Percentiles rank a stretch among this genome's conserved stretches.
These are phyloP conservation scores for Brachyalestes nurse DNA, from an alignment of 2,797 vertebrate species.

Conservation along the genomic window DNA sequence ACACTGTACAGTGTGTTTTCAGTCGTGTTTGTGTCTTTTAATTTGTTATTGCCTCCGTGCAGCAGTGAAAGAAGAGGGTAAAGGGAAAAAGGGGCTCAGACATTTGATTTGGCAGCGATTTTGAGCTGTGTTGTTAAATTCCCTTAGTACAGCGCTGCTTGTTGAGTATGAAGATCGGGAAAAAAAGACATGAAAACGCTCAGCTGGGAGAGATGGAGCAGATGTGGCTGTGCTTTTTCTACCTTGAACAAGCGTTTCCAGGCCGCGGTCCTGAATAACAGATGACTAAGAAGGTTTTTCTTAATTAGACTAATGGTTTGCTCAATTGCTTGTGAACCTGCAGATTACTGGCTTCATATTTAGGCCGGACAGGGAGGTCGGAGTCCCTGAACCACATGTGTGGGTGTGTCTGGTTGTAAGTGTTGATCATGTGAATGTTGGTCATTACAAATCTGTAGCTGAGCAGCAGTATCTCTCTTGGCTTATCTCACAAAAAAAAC, in stretches of 20 bases:
- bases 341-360: conserved; percentile 13
- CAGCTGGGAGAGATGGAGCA: conserved; percentile 62
- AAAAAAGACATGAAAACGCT: conserved; percentile 32
- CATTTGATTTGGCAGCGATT: conserved; percentile 19
- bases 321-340: conserved; percentile 54
- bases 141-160: not conserved
- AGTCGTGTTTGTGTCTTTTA: not conserved
- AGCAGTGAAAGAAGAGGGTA: not conserved
- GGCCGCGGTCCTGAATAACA: conserved; percentile 40
- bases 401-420: conserved; percentile 25
- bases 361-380: not conserved
- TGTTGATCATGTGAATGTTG: conserved; percentile 39
- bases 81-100: not conserved
- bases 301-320: conserved; percentile 60
- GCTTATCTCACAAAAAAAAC: not conserved
- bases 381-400: conserved; percentile 45
- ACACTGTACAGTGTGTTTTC: not conserved
- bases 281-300: conserved; percentile 48
- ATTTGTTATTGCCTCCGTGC: not conserved
- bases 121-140: conserved; percentile 23
- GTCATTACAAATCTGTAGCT: conserved; percentile 22
- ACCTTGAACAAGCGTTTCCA: conserved; percentile 22
- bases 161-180: conserved; percentile 23
- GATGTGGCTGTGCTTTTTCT: conserved; percentile 47
- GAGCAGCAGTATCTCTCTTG: conserved; percentile 26